A percentile compares a stretch with the other conserved stretches of the same genome.
These are phyloP conservation scores for Cynocephalus volans DNA, from an alignment of 2,113 vertebrate genomes.

Conservation along the genomic window DNA sequence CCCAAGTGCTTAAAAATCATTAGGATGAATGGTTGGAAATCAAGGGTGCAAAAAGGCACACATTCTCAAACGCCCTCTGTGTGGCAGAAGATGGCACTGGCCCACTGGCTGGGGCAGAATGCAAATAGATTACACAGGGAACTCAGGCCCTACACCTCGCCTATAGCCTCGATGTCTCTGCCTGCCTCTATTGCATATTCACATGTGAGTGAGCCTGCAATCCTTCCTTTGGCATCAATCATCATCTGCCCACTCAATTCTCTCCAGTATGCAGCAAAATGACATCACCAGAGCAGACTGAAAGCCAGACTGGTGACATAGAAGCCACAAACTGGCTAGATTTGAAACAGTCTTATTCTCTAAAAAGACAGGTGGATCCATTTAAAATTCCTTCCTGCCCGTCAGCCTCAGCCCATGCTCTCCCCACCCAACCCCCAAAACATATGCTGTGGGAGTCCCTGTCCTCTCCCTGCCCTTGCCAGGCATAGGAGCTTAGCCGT, in stretches of 20 bases:
- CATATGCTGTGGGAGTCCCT: slow-evolving; percentile 29
- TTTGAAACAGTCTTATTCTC: neutral
- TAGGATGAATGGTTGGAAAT: neutral
- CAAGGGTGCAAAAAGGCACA: neutral
- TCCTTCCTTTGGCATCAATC: neutral
- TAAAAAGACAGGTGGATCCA: slow-evolving; percentile 61
- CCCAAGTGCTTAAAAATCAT: neutral
- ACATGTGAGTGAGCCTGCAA: neutral
- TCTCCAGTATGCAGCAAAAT: slow-evolving; percentile 33
- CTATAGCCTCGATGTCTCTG: neutral
- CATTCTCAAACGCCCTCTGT: neutral
- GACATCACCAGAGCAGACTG: neutral
- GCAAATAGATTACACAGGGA: neutral
- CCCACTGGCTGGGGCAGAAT: neutral
- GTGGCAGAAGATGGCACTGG: too few species aligned
- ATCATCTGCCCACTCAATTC: slow-evolving; percentile 18
- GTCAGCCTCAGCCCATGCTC: neutral
- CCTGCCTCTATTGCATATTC: neutral
- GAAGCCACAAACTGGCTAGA: neutral
- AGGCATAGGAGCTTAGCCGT: neutral
- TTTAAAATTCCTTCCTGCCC: slow-evolving; percentile 51
- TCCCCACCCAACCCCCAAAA: neutral
- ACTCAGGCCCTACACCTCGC: neutral
- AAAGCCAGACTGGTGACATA: neutral
- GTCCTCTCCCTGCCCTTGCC: neutral